Conservation (phyloP, 1,140 invertebrate species). For the Bombus impatiens region DNA sequence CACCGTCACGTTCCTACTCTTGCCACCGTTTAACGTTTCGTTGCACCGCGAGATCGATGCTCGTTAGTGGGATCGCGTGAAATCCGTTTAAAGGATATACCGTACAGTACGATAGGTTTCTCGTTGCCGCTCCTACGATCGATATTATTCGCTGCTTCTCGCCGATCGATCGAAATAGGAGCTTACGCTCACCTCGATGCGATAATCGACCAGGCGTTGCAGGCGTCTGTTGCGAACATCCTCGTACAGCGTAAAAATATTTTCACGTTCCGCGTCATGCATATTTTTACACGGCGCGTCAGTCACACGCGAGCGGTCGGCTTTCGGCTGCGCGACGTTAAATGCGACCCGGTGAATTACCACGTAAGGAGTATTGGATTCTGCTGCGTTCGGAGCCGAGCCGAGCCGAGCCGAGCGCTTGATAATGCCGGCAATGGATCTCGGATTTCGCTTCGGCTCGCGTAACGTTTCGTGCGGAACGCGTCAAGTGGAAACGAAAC, state of each 20-base stretch:
- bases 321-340: background rate
- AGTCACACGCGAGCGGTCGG: background rate
- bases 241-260: constrained; percentile 19
- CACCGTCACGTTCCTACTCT: too few species aligned
- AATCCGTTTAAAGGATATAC: too few species aligned
- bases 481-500: constrained; percentile 49
- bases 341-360: constrained; percentile 19
- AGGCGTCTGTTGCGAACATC: background rate
- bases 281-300: constrained; percentile 41
- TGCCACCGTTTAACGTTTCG: too few species aligned
- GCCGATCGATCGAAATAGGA: background rate
- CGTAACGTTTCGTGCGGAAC: background rate
- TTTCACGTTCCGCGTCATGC: constrained; percentile 25
- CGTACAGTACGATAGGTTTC: too few species aligned
- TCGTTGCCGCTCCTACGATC: background rate
- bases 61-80: too few species aligned
- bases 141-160: background rate
- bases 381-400: constrained; percentile 21
- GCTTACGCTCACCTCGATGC: background rate
- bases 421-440: constrained; percentile 46
- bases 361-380: constrained; percentile 53
- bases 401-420: background rate
- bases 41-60: too few species aligned
- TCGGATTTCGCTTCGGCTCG: constrained; percentile 59
- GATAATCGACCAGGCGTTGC: background rate